Base-by-base conservation (phyloP, 2,113 vertebrate genomes). In the Casuarius casuarius region DNA sequence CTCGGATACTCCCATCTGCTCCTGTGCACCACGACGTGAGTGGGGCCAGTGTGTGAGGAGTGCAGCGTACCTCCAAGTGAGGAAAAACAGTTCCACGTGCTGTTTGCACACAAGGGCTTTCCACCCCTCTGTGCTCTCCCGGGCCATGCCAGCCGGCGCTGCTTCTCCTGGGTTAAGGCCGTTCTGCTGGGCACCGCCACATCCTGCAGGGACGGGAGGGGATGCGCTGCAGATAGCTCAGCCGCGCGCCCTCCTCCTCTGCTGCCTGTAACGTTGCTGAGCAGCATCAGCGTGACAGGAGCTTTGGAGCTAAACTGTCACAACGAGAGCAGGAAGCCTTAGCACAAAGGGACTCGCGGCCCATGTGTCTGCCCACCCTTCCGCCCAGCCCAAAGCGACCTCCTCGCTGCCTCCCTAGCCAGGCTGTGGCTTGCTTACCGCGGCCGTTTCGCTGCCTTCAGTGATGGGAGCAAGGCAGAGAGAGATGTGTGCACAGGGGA, bases 401-500 rank as follows among this genome's bases (percentile, higher is more conserved):
- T 51, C 49, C 73, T 92, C 23, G 0, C 42, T 80, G 15, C 71
- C 51, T 52, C 35, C 80, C 0, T 0, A 9, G n/a, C 15, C 80
- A 5, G 58, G 28, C 58, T 65, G 58, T 7, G 67, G 12, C 29
- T 66, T 10, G 40, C 19, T 70, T 73, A 48, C 89, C 10, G 59
- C 68, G 65, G 84, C 1, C 2, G 22, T 6, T 48, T 38, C 40
- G 38, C 40, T 22, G 6, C 26, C 1, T 0, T 31, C 78, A 31
- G 33, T 9, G 71, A 7, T 54, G 63, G 75, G 14, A 82, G 38
- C 13, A 23, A 26, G 31, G 46, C 46, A 48, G 46, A 48, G 62
- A n/a, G 13, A 9, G 14, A 33, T n/a, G 6, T 29, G 29, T 40
- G 54, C 40, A 12, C 29, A 52, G 31, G 51, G 61, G 26, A 28